phyloP scores from a whole-genome alignment of 2,797 vertebrate genomes.

The Antennarius maculatus region DNA sequence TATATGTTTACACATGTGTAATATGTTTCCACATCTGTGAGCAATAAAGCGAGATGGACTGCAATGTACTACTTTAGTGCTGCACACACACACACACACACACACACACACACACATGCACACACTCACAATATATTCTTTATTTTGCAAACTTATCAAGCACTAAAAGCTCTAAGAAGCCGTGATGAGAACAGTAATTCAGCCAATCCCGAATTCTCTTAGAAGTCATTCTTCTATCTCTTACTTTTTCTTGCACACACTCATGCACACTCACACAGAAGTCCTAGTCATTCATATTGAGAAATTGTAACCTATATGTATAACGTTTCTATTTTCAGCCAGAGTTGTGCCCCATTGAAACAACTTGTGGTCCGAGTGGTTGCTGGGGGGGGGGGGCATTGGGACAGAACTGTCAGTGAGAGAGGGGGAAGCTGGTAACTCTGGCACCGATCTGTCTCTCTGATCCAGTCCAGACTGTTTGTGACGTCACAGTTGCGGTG shows the following conservation, averaged over 20 bases:
- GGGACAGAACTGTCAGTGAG: slow-evolving; percentile 57
- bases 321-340: slow-evolving; percentile 70
- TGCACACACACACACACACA: slow-evolving; percentile 7
- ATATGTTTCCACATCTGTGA: slow-evolving; percentile 66
- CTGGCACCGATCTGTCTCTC: slow-evolving; percentile 60
- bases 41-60: slow-evolving; percentile 53
- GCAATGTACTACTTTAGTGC: slow-evolving; percentile 16
- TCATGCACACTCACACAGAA: slow-evolving; percentile 35
- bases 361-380: slow-evolving; percentile 70
- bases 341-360: slow-evolving; percentile 63
- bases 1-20: slow-evolving; percentile 68
- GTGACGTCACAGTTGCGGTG: slow-evolving; percentile 71
- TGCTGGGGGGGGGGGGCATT: slow-evolving; percentile 50
- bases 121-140: slow-evolving; percentile 46
- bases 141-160: slow-evolving; percentile 32
- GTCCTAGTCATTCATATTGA: slow-evolving; percentile 53
- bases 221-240: neutral
- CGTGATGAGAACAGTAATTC: slow-evolving; percentile 1
- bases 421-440: slow-evolving; percentile 43
- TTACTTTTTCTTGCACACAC: slow-evolving; percentile 3
- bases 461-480: slow-evolving; percentile 81
- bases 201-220: slow-evolving; percentile 19
- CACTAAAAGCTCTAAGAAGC: slow-evolving; percentile 1
- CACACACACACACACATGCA: slow-evolving; percentile 13
- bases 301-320: slow-evolving; percentile 67